Base-by-base conservation (phyloP, 2,888 invertebrate species). In the Cloeon dipterum region DNA sequence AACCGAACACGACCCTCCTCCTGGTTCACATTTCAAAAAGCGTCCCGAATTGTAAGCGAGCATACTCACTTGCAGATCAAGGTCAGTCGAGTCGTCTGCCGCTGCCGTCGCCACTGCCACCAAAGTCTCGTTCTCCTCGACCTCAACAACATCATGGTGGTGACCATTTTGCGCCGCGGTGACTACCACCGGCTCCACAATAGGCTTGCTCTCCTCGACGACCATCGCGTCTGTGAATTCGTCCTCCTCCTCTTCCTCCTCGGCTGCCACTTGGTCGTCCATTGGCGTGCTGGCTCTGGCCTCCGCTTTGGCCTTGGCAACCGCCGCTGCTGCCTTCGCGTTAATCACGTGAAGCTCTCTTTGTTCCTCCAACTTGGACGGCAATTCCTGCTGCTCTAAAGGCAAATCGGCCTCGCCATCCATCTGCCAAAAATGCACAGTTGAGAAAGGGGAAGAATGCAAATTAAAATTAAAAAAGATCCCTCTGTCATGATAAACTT, bases 201-300 rank as follows among this genome's bases (percentile, higher is more conserved):
- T n/a, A 23, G 7, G 23, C 13, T 36, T 14, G 20, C 20, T 26
- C n/a, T 42, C 43, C 7, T 43, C 13, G 42, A 41, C 44, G 42
- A 41, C 44, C 11, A 45, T 55, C 35, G 56, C 54, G 41, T 61
- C 62, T 42, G 54, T 56, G 44, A 56, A 60, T 45, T 59, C 62
- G 42, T 61, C 61, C 44, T 52, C 55, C 48, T 51, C 58, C 46
- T 52, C 53, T 41, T 55, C 50, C 43, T 55, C 53, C 34, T 40
- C 40, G 5, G 13, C 54, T 40, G 58, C 59, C 34, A 65, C 61
- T 43, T 62, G 59, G 56, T 74, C 74, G 52, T 71, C 75, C 48
- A 73, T 77, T 46, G 67, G 68, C 45, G 64, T 64, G 45, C 63
- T 60, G 47, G 57, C 54, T 43, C n/a, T n/a, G n/a, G n/a, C n/a